Evolutionary conservation across 2,797 vertebrate species (phyloP).

Genomic region (Heterohyrax brucei): DNA sequence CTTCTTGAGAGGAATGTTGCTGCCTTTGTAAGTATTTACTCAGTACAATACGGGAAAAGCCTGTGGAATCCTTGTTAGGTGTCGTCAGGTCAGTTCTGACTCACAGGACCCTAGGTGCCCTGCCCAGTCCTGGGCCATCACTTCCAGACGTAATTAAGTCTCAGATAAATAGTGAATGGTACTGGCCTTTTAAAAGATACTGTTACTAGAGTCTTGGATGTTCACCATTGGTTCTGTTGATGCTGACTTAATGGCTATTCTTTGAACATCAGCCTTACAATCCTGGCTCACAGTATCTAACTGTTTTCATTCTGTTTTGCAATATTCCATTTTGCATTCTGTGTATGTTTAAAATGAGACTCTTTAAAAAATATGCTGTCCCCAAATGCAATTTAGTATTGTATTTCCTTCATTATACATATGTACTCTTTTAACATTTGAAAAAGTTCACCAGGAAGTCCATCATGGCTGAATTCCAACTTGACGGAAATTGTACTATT

Average conservation of each 20-base stretch:
- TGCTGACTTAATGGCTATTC: not conserved
- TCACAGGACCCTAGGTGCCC: too few relatives aligned
- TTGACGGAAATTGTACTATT: constrained; percentile 9
- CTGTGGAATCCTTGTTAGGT: not conserved
- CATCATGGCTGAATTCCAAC: not conserved
- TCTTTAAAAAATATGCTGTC: constrained; percentile 10
- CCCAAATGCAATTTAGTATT: not conserved
- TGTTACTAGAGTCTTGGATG: constrained; percentile 1
- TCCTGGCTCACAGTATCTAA: not conserved
- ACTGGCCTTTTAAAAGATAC: not conserved
- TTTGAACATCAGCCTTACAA: not conserved
- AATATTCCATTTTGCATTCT: constrained; percentile 15
- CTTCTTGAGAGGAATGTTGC: constrained; percentile 2
- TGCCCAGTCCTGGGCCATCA: not conserved
- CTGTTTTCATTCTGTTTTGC: not conserved
- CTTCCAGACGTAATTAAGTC: constrained; percentile 31
- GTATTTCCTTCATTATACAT: constrained; percentile 18
- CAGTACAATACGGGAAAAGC: constrained; percentile 11
- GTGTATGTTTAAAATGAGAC: not conserved
- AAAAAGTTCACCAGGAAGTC: constrained; percentile 24
- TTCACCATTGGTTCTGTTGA: not conserved
- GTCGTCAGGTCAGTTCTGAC: too few relatives aligned
- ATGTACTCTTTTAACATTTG: constrained; percentile 50
- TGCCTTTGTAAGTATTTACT: constrained; percentile 38
- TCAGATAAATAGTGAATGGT: not conserved